Base-by-base conservation (phyloP, 2,113 vertebrate species). In the Leucopsar rothschildi region DNA sequence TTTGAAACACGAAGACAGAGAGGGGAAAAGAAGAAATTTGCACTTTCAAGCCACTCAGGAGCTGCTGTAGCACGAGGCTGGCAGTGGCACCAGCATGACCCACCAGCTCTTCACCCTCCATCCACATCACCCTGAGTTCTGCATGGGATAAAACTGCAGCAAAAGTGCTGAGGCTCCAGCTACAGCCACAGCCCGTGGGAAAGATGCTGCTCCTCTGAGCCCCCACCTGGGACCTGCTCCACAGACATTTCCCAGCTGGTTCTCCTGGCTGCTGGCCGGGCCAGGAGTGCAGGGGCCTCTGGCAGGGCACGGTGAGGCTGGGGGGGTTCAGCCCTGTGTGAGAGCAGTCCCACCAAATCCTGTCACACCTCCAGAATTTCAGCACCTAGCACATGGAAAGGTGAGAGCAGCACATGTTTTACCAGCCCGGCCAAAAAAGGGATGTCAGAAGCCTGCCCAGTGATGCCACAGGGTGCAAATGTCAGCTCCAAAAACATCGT, bases 91-190 rank as follows among this genome's bases (percentile, higher is more conserved):
- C 63, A 33, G 2, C 0, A 1, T 0, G 1, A 65, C 15, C 72
- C 37, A 37, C 3, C 33, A n/a, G 68, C 65, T 75, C 92, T 8
- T 44, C 61, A n/a, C 52, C 80, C 57, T 89, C 65, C 60, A 22
- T 4, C 76, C 8, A 1, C 23, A 2, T 14, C 47, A 27, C 50
- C 39, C 79, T 0, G 16, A 88, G 91, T 59, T 53, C 33, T 25
- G 40, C 42, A 3, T 0, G 40, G 80, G 25, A n/a, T 55, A 73
- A 39, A 77, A 55, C 6, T 5, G 27, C 50, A 4, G 4, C 25
- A 39, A 57, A 20, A 64, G 44, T 1, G 0, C 20, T 0, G 0
- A 82, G 65, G n/a, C n/a, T 57, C 21, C 9, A 0, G 53, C 40
- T 40, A 0, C 63, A 66, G 72, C 44, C 73, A 25, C 42, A 55